Conservation (phyloP, 2,888 invertebrate genomes). For the Yponomeuta plumbellus region DNA sequence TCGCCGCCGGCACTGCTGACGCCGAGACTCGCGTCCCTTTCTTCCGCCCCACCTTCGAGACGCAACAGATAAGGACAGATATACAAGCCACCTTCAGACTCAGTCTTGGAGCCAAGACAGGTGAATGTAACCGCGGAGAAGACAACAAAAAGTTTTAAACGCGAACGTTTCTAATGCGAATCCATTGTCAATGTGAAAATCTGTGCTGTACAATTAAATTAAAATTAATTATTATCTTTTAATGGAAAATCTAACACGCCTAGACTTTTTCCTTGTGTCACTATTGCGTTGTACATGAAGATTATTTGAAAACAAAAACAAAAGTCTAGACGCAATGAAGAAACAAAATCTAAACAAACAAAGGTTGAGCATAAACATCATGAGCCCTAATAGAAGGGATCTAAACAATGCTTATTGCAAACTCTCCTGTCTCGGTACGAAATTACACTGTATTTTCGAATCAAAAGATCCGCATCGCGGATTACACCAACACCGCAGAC, state of each 20-base stretch:
- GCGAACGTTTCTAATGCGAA: slow-evolving; percentile 53
- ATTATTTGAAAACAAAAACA: not conserved
- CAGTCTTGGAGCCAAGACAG: slow-evolving; percentile 51
- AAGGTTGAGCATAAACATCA: not conserved
- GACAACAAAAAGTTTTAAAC: slow-evolving; percentile 62
- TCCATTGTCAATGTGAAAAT: slow-evolving; percentile 11
- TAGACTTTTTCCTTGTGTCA: not conserved
- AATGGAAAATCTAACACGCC: not conserved
- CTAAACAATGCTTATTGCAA: not conserved
- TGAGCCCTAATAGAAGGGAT: not conserved
- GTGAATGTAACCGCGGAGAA: slow-evolving; percentile 63
- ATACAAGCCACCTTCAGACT: slow-evolving; percentile 34
- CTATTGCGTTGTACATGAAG: not conserved
- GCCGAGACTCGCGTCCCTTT: slow-evolving; percentile 55
- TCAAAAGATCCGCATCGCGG: not conserved
- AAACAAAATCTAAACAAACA: not conserved
- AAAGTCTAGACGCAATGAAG: not conserved
- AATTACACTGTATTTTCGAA: not conserved
- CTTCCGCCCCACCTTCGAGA: slow-evolving; percentile 36
- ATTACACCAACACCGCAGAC: not conserved
- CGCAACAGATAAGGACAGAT: slow-evolving; percentile 54
- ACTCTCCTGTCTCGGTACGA: not conserved
- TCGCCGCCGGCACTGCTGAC: slow-evolving; percentile 37
- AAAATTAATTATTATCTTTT: slow-evolving; percentile 3
- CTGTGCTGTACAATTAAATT: not conserved